These are phyloP conservation scores for Aldrovandia affinis DNA, from an alignment of 2,797 vertebrate genomes.

Conservation along the genomic window DNA sequence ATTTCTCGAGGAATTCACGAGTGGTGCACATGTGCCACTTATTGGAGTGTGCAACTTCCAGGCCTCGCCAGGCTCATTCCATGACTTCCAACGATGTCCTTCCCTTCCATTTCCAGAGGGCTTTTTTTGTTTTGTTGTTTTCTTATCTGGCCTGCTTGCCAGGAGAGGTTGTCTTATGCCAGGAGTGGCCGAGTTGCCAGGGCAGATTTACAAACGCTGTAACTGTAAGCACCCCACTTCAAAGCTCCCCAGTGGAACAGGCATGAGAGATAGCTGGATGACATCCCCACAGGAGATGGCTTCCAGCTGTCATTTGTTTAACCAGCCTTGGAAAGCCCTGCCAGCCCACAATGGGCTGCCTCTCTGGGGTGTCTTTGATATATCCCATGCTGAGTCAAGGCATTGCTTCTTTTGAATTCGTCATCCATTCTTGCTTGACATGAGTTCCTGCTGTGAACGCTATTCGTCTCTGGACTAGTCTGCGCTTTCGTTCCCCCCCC, in stretches of 20 bases:
- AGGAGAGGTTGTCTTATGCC: constrained; percentile 18
- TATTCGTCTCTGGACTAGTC: constrained; percentile 58
- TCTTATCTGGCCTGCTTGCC: constrained; percentile 23
- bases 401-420: constrained; percentile 45
- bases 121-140: constrained; percentile 33
- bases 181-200: constrained; percentile 28
- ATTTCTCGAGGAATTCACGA: background rate
- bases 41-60: constrained; percentile 37
- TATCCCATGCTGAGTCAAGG: constrained; percentile 49
- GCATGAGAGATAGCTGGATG: constrained; percentile 25
- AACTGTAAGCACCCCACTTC: constrained; percentile 30
- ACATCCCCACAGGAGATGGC: constrained; percentile 35
- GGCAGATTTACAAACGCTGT: constrained; percentile 33
- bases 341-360: constrained; percentile 60
- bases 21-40: constrained; percentile 26
- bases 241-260: constrained; percentile 37
- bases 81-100: constrained; percentile 23
- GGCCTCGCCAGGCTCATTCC: constrained; percentile 35
- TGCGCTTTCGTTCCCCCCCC: background rate
- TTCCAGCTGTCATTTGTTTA: constrained; percentile 56
- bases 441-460: constrained; percentile 50
- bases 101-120: background rate
- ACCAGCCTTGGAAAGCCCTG: constrained; percentile 45
- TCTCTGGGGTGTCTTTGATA: constrained; percentile 62
- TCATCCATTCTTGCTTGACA: constrained; percentile 49